Evolutionary conservation across 2,113 vertebrate genomes (phyloP), one percentile per base, ranked within the genome.

Genomic region (Bambusicola thoracicus): DNA sequence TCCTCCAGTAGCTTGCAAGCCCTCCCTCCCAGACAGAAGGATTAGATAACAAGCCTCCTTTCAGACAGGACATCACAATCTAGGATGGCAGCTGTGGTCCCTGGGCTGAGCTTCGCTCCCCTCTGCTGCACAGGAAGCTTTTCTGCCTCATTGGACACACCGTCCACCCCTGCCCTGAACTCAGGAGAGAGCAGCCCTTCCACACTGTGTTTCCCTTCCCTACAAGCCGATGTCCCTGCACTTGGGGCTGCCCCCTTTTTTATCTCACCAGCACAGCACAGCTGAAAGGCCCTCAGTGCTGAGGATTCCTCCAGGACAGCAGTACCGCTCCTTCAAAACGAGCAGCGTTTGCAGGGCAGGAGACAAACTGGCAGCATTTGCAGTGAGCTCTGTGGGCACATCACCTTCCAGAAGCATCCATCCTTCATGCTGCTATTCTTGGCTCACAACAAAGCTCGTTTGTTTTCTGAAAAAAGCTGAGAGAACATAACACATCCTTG

Each of bases 271-370:
- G 67, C 72, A 70, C 67, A 81, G 27, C 1, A n/a, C 14, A 72
- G 27, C 48, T 53, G 48, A 79, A 78, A 48, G 72, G 81, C 87
- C 56, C 67, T 1, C 13, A 2, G n/a, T 70, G 38, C 80, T 32
- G 55, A 90, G 5, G 43, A 24, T 41, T 59, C 88, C 56, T 48
- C 68, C 21, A 68, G 76, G 82, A 94, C 72, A 67, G 41, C n/a
- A 63, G 76, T 30, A 78, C 84, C 74, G 63, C 55, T 89, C 76
- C 92, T 86, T 90, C 83, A 82, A 30, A 62, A 77, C 3, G 1
- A 87, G 56, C 69, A 90, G 92, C 67, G 38, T 79, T 87, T 87
- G 70, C 92, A 87, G 59, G 76, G 72, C 72, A 92, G 84, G 78
- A 82, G 70, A 43, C 65, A 59, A 78, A 93, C 51, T 55, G 77